phyloP scores from a whole-genome alignment of 2,113 vertebrate genomes.

The Scatophagus argus region DNA sequence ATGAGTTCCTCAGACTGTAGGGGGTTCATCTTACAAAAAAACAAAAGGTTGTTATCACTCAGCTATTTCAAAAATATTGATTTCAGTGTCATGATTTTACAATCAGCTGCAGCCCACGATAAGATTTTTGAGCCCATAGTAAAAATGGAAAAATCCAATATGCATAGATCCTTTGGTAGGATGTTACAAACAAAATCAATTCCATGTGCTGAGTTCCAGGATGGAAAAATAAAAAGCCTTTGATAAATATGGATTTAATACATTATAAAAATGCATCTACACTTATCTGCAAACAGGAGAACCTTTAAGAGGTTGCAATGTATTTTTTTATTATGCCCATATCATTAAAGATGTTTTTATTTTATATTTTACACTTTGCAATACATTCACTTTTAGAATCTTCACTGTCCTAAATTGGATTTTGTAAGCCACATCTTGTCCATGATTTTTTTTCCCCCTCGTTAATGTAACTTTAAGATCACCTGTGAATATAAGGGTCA shows the following conservation, averaged over 20 bases:
- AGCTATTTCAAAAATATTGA: slow-evolving; percentile 3
- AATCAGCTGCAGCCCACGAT: background rate
- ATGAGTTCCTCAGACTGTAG: too few species aligned
- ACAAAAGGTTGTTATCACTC: background rate
- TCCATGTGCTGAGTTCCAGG: background rate
- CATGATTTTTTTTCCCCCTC: background rate
- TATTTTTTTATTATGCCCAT: slow-evolving; percentile 1
- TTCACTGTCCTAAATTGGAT: slow-evolving; percentile 4
- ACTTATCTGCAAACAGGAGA: slow-evolving; percentile 1
- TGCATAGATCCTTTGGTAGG: background rate
- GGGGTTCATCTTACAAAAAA: too few species aligned
- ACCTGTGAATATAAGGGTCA: background rate
- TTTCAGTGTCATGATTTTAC: slow-evolving; percentile 11
- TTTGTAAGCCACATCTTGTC: background rate
- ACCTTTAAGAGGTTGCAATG: background rate
- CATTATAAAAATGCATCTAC: slow-evolving; percentile 38
- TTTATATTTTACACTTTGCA: too few species aligned
- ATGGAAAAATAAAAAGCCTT: slow-evolving; percentile 38
- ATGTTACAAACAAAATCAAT: slow-evolving; percentile 42
- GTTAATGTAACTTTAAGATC: background rate
- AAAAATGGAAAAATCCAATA: background rate
- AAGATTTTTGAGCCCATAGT: slow-evolving; percentile 1
- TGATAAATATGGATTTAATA: slow-evolving; percentile 36
- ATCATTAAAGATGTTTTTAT: background rate
- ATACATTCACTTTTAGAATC: too few species aligned